Base-by-base conservation (phyloP, 2,113 vertebrate species). In the Aplodontia rufa region DNA sequence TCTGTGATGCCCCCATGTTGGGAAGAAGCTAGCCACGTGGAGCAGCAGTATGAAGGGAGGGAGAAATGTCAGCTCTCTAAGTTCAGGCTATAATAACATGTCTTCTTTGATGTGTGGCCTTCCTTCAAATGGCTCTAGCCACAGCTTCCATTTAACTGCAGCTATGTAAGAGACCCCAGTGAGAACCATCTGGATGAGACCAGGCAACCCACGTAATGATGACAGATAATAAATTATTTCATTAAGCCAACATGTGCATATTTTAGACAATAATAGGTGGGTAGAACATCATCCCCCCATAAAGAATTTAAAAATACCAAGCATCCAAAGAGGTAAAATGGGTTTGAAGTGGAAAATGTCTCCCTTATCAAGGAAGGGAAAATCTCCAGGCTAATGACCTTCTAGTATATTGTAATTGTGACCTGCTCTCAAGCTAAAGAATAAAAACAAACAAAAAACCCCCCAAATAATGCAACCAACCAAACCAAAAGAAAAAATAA, bases 331-430 rank as follows among this genome's bases (percentile, higher is more conserved):
- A n/a, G 17, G 24, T 62, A 20, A 92, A 60, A 60, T 37, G 60
- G 16, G 24, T 86, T 81, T 72, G 19, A 91, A 90, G n/a, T 6
- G 47, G 64, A 94, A 76, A 6, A 76, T 47, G 5, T 45, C 51
- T 84, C 35, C n/a, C 45, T 86, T 80, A 64, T 40, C 49, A 87
- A 69, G 30, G 40, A 97, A 90, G 49, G 22, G 35, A 90, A 91
- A 82, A 49, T 60, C 7, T 64, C 55, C 11, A 91, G 82, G 51
- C 8, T 55, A 74, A 82, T 60, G 55, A 5, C 12, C 90, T 28
- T 37, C 16, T 16, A 79, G 62, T 60, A 88, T 55, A 28, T 64
- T 37, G 1, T 40, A 86, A 55, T 37, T 60, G 28, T 55, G 32
- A 86, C 28, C 28, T 35, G 42, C 10, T 66, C 30, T 83, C n/a